Percentiles rank a stretch among this genome's conserved stretches.
These are phyloP conservation scores for Mirounga angustirostris DNA, from an alignment of 2,113 vertebrate species.

Conservation along the genomic window DNA sequence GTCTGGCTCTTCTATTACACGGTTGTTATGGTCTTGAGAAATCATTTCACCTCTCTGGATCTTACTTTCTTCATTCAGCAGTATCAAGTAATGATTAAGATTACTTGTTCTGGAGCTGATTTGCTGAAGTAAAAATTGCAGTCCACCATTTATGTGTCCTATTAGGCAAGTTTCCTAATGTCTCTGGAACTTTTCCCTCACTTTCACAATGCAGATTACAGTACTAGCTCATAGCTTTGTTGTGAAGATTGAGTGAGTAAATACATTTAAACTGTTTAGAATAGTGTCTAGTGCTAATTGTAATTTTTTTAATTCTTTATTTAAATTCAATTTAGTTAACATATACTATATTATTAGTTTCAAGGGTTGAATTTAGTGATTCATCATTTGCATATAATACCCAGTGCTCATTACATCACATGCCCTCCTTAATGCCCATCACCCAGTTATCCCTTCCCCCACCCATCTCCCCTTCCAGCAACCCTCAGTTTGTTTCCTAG, in stretches of 20 bases:
- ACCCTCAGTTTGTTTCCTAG: neutral
- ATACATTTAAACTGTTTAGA: neutral
- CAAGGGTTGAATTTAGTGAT: neutral
- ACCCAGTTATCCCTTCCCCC: neutral
- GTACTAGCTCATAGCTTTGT: accelerated
- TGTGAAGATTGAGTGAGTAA: neutral
- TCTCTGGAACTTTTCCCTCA: neutral
- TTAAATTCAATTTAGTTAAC: neutral
- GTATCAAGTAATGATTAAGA: neutral
- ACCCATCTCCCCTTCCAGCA: neutral
- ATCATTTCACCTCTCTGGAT: neutral
- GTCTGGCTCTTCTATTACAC: neutral
- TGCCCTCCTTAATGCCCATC: neutral
- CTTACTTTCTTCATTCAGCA: neutral
- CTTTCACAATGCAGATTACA: neutral
- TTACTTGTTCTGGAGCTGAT: neutral
- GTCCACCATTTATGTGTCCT: neutral
- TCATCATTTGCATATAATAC: neutral
- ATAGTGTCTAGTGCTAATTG: neutral
- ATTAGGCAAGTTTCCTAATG: neutral
- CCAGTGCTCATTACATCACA: neutral
- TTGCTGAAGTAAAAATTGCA: constrained; percentile 20
- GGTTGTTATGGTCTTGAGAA: neutral
- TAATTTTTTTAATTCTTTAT: neutral
- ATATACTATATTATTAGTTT: neutral